Percentiles rank a stretch among this genome's conserved stretches.
Evolutionary conservation across 2,888 invertebrate genomes (phyloP).

Genomic region (Stegana nigrithorax): DNA sequence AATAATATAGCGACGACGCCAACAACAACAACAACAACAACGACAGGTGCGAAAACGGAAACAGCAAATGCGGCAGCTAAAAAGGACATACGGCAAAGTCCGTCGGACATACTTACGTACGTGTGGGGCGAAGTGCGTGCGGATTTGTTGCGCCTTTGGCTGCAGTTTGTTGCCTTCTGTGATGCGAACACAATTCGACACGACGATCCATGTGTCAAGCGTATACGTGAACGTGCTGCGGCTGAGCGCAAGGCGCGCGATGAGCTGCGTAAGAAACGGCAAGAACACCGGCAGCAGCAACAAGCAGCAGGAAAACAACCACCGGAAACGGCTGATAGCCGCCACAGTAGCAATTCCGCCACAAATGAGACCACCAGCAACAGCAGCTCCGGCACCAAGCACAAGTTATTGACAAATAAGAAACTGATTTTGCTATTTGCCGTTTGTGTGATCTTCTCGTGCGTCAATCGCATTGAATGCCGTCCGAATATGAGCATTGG

Average conservation of each 20-base stretch:
- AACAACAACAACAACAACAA: constrained; percentile 17
- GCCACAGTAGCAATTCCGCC: background rate
- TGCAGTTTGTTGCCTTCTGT: constrained; percentile 43
- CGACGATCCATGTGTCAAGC: constrained; percentile 39
- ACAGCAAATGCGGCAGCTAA: constrained; percentile 24
- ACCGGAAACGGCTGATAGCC: background rate
- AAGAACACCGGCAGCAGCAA: constrained; percentile 16
- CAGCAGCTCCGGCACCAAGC: constrained; percentile 14
- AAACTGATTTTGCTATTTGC: constrained; percentile 48
- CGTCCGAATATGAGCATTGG: constrained; percentile 60
- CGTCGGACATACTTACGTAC: background rate
- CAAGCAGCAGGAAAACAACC: constrained; percentile 20
- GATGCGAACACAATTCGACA: constrained; percentile 42
- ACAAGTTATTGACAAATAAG: constrained; percentile 40
- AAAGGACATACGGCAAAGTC: constrained; percentile 23
- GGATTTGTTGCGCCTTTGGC: constrained; percentile 36
- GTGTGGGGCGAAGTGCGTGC: constrained; percentile 5
- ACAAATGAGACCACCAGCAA: constrained; percentile 13
- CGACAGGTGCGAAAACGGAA: constrained; percentile 17
- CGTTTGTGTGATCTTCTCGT: constrained; percentile 53
- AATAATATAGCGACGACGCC: background rate
- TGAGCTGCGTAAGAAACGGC: too few species aligned
- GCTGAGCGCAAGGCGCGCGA: constrained; percentile 10
- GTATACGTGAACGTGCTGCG: background rate
- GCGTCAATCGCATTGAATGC: constrained; percentile 55